Evolutionary conservation across 2,888 invertebrate genomes (phyloP).

Genomic region (Diarsia rubi): DNA sequence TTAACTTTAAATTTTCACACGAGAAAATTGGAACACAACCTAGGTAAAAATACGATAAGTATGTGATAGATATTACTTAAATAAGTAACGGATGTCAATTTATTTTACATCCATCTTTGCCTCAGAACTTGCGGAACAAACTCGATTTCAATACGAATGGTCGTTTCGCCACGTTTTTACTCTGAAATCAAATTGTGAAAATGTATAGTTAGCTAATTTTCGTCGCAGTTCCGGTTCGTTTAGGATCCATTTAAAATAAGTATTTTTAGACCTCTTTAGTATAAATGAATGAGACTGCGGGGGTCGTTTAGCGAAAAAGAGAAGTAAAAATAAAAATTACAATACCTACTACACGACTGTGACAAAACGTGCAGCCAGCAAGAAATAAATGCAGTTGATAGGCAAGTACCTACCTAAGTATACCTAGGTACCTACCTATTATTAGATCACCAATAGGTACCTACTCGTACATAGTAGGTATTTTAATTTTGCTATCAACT

Average conservation of each 20-base stretch:
- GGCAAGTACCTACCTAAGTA: no score
- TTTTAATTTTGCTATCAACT: neutral
- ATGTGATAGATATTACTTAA: neutral
- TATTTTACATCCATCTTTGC: neutral
- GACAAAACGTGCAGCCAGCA: neutral
- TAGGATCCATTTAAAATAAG: neutral
- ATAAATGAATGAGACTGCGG: neutral
- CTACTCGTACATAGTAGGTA: no score
- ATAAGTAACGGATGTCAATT: neutral
- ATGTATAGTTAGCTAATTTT: neutral
- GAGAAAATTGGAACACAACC: neutral
- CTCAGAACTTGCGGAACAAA: neutral
- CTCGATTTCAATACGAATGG: neutral
- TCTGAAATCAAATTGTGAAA: constrained; percentile 7
- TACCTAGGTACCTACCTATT: neutral
- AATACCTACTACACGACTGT: constrained; percentile 9
- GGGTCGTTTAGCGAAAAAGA: neutral
- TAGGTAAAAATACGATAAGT: neutral
- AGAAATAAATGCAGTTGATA: neutral
- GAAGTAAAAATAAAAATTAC: neutral
- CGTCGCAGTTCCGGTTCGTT: neutral
- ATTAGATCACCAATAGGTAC: no score
- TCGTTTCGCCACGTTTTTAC: neutral
- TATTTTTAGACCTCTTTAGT: neutral
- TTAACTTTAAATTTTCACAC: neutral